Evolutionary conservation across 1,140 invertebrate genomes (phyloP), one percentile per base, ranked within the genome.

Genomic region (Eumeta japonica): DNA sequence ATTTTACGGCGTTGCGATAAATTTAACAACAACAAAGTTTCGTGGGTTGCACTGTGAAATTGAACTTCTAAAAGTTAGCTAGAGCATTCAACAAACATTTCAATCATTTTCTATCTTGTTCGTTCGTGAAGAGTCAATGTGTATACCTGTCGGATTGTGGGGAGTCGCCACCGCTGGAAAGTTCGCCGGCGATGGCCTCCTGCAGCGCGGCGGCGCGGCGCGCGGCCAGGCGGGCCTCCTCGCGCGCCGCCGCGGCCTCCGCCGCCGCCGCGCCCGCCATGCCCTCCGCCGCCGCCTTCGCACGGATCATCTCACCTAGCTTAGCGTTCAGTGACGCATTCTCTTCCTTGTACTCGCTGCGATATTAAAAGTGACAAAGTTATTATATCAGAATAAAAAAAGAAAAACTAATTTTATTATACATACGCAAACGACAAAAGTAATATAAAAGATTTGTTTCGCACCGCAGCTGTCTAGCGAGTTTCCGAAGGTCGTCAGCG

Each of bases 401-500:
- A n/a, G n/a, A n/a, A n/a, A n/a, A n/a, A n/a, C n/a, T n/a, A n/a
- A n/a, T n/a, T n/a, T n/a, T n/a, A n/a, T n/a, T n/a, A n/a, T n/a
- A n/a, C n/a, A n/a, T n/a, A n/a, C n/a, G n/a, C n/a, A n/a, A n/a
- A n/a, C n/a, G n/a, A n/a, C n/a, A n/a, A n/a, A n/a, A n/a, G n/a
- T n/a, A n/a, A n/a, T n/a, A n/a, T n/a, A n/a, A n/a, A n/a, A n/a
- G n/a, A n/a, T n/a, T n/a, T n/a, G n/a, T n/a, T n/a, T 5, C 43
- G 7, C 30, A 76, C 70, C 68, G 56, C 14, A 76, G 52, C 11
- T 66, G 59, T 10, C 70, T 36, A 16, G 58, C 51, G n/a, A 64
- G 48, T 60, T 89, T 85, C 43, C 89, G 82, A 10, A 83, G 75
- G 14, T 83, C 78, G 40, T 96, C 92, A 42, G 89, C 85, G 2